Conservation (phyloP, 2,113 vertebrate genomes). For the Amblyornis subalaris region DNA sequence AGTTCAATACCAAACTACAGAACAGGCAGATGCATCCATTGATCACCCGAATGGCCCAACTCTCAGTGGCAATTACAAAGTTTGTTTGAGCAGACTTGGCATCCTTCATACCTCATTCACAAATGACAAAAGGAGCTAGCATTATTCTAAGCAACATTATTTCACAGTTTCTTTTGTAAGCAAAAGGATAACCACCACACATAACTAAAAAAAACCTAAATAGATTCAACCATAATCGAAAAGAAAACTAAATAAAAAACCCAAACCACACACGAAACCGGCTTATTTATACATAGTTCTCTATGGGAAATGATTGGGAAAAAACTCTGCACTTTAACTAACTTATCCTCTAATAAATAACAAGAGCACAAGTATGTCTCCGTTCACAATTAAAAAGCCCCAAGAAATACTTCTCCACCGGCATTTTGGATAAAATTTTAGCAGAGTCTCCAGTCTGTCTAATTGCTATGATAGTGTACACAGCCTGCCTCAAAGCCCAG, state of each 20-base stretch:
- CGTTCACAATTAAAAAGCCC: conserved; percentile 29
- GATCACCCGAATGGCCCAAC: background rate
- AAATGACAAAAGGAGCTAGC: background rate
- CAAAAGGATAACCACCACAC: background rate
- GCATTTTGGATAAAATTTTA: conserved; percentile 60
- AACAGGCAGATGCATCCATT: background rate
- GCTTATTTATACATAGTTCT: background rate
- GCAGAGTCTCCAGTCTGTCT: conserved; percentile 41
- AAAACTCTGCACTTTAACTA: conserved; percentile 23
- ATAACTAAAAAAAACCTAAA: background rate
- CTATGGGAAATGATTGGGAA: background rate
- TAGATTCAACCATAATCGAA: background rate
- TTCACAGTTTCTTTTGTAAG: background rate
- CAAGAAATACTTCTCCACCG: conserved; percentile 57
- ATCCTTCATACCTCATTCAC: background rate
- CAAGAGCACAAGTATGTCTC: conserved; percentile 2
- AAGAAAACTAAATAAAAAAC: background rate
- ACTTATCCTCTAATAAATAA: conserved; percentile 53
- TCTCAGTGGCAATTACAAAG: background rate
- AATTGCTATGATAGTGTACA: conserved; percentile 31
- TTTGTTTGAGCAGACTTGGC: background rate
- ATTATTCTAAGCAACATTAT: background rate
- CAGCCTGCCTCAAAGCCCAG: conserved; percentile 54
- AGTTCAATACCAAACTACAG: background rate
- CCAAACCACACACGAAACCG: background rate